Evolutionary conservation across 2,888 invertebrate genomes (phyloP), one percentile per base, ranked within the genome.

Genomic region (Amorpha juglandis): DNA sequence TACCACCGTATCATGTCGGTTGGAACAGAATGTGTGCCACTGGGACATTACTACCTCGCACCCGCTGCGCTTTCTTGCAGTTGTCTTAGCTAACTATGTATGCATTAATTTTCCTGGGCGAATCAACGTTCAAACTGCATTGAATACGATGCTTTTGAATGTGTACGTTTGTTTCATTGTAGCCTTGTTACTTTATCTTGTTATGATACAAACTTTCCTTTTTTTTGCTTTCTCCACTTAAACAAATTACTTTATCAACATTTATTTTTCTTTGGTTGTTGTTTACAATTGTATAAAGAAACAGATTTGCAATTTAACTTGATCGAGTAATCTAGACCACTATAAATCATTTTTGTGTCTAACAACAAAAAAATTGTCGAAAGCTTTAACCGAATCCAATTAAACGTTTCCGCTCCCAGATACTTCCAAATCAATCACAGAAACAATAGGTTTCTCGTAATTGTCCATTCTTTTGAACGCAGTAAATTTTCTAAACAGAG

Each of bases 61-160:
- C 80, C 82, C 80, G 82, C 80, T 80, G 82, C 87, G 81, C 88
- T 90, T 90, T 89, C 88, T 81, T 89, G 83, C 85, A 81, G 79
- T 82, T 87, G 85, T 86, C 84, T 83, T 81, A 84, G 83, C 87
- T 87, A 75, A 78, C 58, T 58, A 42, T 58, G 58, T 55, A 55
- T 55, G 19, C 74, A 72, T 67, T 70, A 69, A 67, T 68, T 73
- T 72, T 58, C 58, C 58, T 58, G 19, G 6, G 58, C 58, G 42
- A 42, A 42, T 42, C 38, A 55, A 35, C 38, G n/a, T 38, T 55
- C 9, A 11, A 35, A 12, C 42, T 19, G 42, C 33, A 53, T 33
- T 35, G 33, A 19, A 58, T 58, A 42, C 19, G 16, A 55, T 4
- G 53, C 19, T 19, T 38, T 38, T 42, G 19, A 58, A 58, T 42